Conservation (phyloP, 2,113 vertebrate genomes). For the Speoplatyrhinus poulsoni region DNA sequence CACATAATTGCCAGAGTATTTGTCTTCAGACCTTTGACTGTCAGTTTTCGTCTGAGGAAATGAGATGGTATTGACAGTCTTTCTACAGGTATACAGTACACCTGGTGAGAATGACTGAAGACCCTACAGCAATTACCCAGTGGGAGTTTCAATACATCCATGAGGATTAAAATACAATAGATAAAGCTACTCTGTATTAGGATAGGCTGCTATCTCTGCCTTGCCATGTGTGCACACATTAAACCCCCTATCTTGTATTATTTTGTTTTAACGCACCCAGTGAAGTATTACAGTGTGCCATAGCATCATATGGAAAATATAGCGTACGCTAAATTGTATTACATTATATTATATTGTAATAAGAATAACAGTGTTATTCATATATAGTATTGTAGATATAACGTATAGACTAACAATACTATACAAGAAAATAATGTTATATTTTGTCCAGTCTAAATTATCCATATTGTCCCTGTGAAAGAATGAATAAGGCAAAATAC, state of each 20-base stretch:
- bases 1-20: slow-evolving; percentile 45
- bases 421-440: too few species aligned
- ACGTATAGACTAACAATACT: too few species aligned
- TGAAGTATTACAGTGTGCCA: background rate
- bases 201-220: slow-evolving; percentile 3
- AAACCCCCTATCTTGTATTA: background rate
- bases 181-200: slow-evolving; percentile 19
- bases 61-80: slow-evolving; percentile 57
- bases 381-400: background rate
- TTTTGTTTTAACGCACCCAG: background rate
- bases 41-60: slow-evolving; percentile 41
- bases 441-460: background rate
- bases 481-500: slow-evolving; percentile 32
- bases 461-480: slow-evolving; percentile 18
- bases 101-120: slow-evolving; percentile 51
- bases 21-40: slow-evolving; percentile 41
- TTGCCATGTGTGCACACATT: slow-evolving; percentile 9
- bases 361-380: background rate
- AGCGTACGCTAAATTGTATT: too few species aligned
- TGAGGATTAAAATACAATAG: slow-evolving; percentile 27
- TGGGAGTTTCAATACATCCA: slow-evolving; percentile 37
- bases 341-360: background rate
- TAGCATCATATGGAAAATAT: background rate
- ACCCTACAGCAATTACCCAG: slow-evolving; percentile 42
- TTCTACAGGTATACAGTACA: slow-evolving; percentile 36